A percentile compares a stretch with the other conserved stretches of the same genome.
Conservation (phyloP, 2,888 invertebrate genomes). For the Andrena bucephala region DNA sequence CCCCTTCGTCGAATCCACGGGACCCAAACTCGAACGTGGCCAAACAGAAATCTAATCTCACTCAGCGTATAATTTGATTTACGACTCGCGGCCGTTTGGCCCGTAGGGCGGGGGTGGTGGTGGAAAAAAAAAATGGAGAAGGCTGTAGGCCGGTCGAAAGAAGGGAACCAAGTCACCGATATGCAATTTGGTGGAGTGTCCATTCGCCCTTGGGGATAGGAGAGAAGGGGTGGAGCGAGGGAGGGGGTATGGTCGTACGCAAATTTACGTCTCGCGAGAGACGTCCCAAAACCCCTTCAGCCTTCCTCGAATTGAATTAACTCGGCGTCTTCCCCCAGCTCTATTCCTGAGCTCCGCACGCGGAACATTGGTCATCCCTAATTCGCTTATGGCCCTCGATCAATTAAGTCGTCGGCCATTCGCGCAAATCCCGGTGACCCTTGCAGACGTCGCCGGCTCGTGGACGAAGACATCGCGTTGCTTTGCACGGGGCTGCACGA, state of each 20-base stretch:
- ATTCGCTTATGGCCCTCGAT: slow-evolving; percentile 76
- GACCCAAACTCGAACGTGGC: slow-evolving; percentile 73
- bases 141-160: slow-evolving; percentile 17
- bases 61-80: slow-evolving; percentile 83
- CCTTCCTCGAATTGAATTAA: slow-evolving; percentile 76
- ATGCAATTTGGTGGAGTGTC: slow-evolving; percentile 78
- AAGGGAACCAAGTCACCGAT: slow-evolving; percentile 70
- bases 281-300: slow-evolving; percentile 70
- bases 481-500: slow-evolving; percentile 5
- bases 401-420: slow-evolving; percentile 75
- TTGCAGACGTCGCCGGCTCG: slow-evolving; percentile 54
- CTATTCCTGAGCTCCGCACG: slow-evolving; percentile 68
- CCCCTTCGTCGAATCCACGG: slow-evolving; percentile 73
- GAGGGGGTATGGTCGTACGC: slow-evolving; percentile 60
- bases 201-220: slow-evolving; percentile 65
- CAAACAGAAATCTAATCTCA: slow-evolving; percentile 84
- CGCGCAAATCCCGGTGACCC: slow-evolving; percentile 72
- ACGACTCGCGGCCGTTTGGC: slow-evolving; percentile 73
- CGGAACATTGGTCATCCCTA: slow-evolving; percentile 76
- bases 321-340: slow-evolving; percentile 73
- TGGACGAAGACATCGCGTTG: slow-evolving; percentile 55
- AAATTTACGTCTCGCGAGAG: slow-evolving; percentile 77
- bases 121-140: slow-evolving; percentile 7
- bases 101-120: slow-evolving; percentile 23
- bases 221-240: slow-evolving; percentile 18